Evolutionary conservation across 1,140 invertebrate species (phyloP).

Genomic region (Nephotettix cincticeps): DNA sequence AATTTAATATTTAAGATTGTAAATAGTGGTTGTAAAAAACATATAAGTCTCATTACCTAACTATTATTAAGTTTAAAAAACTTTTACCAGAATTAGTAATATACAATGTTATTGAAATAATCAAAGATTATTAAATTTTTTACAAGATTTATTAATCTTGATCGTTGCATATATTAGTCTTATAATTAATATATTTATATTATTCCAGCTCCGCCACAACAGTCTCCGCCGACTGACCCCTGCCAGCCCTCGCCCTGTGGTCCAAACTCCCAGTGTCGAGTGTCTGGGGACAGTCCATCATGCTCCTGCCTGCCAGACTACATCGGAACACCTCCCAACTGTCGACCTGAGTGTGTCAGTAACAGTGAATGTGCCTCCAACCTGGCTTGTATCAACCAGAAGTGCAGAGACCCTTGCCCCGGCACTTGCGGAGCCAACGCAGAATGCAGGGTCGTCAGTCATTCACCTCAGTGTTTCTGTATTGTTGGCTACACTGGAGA

Average conservation of each 20-base stretch:
- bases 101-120: conserved; percentile 61
- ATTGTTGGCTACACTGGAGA: conserved; percentile 47
- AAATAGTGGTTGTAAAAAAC: no score
- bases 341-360: conserved; percentile 56
- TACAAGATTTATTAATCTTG: no score
- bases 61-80: no score
- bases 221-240: conserved; percentile 61
- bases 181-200: no score
- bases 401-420: conserved; percentile 62
- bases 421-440: conserved; percentile 60
- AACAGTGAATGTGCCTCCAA: conserved; percentile 55
- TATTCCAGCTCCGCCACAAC: conserved; percentile 58
- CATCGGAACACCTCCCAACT: conserved; percentile 52
- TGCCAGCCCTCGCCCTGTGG: conserved; percentile 60
- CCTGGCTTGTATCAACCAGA: conserved; percentile 56
- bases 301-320: conserved; percentile 57
- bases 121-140: no score
- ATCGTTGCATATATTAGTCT: no score
- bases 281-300: conserved; percentile 55
- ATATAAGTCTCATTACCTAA: no score
- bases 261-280: conserved; percentile 61
- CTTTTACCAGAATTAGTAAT: conserved; percentile 63
- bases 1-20: no score
- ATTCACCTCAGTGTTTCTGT: conserved; percentile 57
- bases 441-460: conserved; percentile 57